These are phyloP conservation scores for Perizoma flavofasciatum DNA, from an alignment of 2,888 invertebrate species.

Conservation along the genomic window DNA sequence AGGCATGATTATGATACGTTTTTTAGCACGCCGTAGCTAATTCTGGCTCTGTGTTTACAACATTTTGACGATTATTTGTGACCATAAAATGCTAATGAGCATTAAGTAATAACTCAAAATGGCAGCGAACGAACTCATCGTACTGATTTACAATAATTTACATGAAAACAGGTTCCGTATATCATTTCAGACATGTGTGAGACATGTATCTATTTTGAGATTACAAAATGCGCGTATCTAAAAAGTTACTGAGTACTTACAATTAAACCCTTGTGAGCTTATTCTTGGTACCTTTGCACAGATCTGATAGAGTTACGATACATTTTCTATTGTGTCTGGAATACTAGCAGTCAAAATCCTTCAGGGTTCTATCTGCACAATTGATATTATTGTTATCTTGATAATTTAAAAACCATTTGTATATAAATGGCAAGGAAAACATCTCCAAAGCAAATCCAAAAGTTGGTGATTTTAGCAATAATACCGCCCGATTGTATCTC, in stretches of 20 bases:
- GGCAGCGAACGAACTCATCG: slow-evolving; percentile 21
- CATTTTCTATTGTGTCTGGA: too few species aligned
- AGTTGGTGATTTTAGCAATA: too few species aligned
- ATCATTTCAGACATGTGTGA: slow-evolving; percentile 10
- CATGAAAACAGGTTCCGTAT: slow-evolving; percentile 23
- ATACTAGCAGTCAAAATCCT: too few species aligned
- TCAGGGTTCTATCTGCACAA: too few species aligned
- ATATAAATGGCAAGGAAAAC: too few species aligned
- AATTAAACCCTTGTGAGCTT: too few species aligned
- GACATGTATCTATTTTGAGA: slow-evolving; percentile 18
- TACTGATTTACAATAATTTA: slow-evolving; percentile 21
- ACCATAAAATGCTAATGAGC: slow-evolving; percentile 35
- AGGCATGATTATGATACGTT: background rate
- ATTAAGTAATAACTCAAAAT: slow-evolving; percentile 36
- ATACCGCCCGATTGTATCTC: too few species aligned
- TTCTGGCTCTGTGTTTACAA: slow-evolving; percentile 12
- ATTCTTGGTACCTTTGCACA: too few species aligned
- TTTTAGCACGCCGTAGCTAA: background rate
- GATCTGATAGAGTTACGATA: too few species aligned
- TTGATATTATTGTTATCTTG: too few species aligned
- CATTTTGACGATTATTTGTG: slow-evolving; percentile 32
- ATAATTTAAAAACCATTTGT: too few species aligned
- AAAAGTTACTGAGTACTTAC: background rate
- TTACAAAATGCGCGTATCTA: slow-evolving; percentile 5
- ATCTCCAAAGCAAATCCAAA: too few species aligned